These are phyloP conservation scores for Epinephelus fuscoguttatus DNA, from an alignment of 2,113 vertebrate species.

Conservation along the genomic window DNA sequence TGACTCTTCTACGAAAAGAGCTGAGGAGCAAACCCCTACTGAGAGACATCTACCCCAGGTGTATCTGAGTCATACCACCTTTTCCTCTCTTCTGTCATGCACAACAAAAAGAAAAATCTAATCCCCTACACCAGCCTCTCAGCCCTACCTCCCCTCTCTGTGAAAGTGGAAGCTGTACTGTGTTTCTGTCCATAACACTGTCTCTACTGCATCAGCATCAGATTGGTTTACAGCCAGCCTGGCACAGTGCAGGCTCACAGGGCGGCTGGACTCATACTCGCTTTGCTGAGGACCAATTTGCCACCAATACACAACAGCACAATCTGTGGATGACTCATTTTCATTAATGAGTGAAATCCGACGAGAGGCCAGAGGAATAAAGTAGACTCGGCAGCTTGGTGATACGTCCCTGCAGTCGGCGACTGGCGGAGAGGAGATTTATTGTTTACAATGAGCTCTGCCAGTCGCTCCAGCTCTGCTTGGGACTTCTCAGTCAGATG, in stretches of 20 bases:
- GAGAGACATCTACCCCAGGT: constrained; percentile 36
- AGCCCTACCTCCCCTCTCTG: constrained; percentile 36
- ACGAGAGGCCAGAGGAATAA: constrained; percentile 54
- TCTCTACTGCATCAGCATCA: constrained; percentile 81
- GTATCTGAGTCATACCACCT: constrained; percentile 52
- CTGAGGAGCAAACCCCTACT: constrained; percentile 17
- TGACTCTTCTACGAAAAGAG: constrained; percentile 16
- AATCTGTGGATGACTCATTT: constrained; percentile 76
- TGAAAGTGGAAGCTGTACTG: constrained; percentile 54
- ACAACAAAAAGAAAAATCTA: constrained; percentile 38
- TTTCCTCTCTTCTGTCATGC: constrained; percentile 6
- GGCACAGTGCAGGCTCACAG: constrained; percentile 65
- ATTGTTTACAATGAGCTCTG: constrained; percentile 59
- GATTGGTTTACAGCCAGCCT: constrained; percentile 79
- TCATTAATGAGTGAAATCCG: constrained; percentile 68
- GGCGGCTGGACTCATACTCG: constrained; percentile 48
- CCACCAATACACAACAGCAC: constrained; percentile 49
- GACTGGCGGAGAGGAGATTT: constrained; percentile 60
- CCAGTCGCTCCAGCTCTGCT: constrained; percentile 37
- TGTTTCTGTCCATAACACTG: constrained; percentile 61
- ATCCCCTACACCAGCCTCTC: constrained; percentile 9
- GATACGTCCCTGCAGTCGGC: constrained; percentile 46
- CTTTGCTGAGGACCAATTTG: constrained; percentile 51
- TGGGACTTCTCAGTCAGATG: constrained; percentile 57
- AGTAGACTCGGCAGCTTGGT: constrained; percentile 41